phyloP scores from a whole-genome alignment of 2,113 vertebrate species.

The Brachyhypopomus gauderio region DNA sequence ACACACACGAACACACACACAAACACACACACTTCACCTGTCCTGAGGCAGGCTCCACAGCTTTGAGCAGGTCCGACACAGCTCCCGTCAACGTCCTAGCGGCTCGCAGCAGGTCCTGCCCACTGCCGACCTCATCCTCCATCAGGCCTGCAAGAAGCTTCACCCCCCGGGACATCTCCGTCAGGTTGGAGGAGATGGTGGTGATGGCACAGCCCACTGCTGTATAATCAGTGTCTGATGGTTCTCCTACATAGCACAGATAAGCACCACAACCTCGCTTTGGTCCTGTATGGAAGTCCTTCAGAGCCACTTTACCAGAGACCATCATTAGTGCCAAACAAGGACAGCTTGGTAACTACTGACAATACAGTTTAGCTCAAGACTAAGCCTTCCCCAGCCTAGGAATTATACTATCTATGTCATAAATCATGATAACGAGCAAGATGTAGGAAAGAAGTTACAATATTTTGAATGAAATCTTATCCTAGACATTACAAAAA shows the following conservation, averaged over 20 bases:
- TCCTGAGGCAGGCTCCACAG: constrained; percentile 92
- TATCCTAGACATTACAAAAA: no score
- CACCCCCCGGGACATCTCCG: constrained; percentile 98
- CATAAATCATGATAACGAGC: no score
- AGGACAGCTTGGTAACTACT: no score
- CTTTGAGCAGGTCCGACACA: constrained; percentile 92
- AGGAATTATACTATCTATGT: no score
- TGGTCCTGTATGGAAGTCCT: background rate
- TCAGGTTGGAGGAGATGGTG: constrained; percentile 98
- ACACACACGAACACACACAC: no score
- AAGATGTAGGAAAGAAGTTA: no score
- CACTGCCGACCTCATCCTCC: constrained; percentile 94
- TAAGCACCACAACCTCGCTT: no score
- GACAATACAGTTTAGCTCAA: no score
- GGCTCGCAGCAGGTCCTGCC: constrained; percentile 92
- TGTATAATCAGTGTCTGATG: constrained; percentile 94
- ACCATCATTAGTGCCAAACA: no score
- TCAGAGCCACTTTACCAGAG: background rate
- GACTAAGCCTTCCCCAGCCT: no score
- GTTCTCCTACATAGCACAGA: constrained; percentile 81
- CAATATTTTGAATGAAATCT: no score
- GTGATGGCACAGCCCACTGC: constrained; percentile 98
- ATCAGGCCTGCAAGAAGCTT: constrained; percentile 93
- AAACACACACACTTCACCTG: constrained; percentile 74
- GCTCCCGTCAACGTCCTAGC: constrained; percentile 91